These are phyloP conservation scores for Eremophila alpestris DNA, from an alignment of 2,797 vertebrate genomes.

Conservation along the genomic window DNA sequence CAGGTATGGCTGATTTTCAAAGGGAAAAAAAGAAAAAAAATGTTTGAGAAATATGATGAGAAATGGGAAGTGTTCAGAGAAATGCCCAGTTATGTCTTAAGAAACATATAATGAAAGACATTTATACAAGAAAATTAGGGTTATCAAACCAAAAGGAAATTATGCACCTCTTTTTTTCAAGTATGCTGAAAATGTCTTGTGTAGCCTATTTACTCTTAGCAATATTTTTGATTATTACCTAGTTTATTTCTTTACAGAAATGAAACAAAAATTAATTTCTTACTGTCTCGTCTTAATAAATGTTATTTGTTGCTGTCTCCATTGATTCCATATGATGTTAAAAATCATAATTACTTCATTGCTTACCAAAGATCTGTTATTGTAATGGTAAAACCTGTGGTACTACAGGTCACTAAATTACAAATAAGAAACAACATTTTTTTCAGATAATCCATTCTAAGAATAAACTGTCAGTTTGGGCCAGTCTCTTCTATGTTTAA, in stretches of 20 bases:
- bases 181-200: neutral
- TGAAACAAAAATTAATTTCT: neutral
- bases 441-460: neutral
- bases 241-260: neutral
- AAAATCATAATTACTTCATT: neutral
- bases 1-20: neutral
- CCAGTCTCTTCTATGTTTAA: neutral
- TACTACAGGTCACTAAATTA: neutral
- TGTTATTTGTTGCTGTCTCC: neutral
- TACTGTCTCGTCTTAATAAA: neutral
- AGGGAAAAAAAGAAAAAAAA: neutral
- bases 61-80: neutral
- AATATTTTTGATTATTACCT: neutral
- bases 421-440: neutral
- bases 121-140: neutral
- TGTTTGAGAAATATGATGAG: neutral
- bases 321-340: neutral
- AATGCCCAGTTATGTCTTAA: neutral
- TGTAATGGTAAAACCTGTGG: neutral
- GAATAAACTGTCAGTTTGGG: neutral
- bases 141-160: neutral
- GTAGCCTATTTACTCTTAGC: neutral
- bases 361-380: neutral
- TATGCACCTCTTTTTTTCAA: neutral
- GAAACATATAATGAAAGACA: neutral